Evolutionary conservation across 2,113 vertebrate genomes (phyloP).

Genomic region (Himantopus leucocephalus): DNA sequence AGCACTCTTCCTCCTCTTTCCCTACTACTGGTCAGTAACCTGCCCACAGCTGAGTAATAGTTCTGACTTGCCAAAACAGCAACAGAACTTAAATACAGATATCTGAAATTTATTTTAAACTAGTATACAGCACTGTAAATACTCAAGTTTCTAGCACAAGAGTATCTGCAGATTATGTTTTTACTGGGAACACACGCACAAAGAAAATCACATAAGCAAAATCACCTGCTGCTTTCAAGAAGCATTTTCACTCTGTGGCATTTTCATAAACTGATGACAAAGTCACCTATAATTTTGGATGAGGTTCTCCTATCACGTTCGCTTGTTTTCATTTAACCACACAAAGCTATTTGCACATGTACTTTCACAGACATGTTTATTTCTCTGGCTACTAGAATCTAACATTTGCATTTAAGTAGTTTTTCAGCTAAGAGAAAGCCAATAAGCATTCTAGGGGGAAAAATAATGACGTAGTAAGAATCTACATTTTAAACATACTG

Average conservation of each 20-base stretch:
- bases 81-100: fast-evolving
- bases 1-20: neutral
- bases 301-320: neutral
- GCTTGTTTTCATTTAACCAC: neutral
- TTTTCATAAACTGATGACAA: neutral
- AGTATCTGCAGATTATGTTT: neutral
- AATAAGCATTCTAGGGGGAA: neutral
- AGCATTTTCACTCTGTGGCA: neutral
- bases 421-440: neutral
- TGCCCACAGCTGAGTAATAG: neutral
- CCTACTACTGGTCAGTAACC: neutral
- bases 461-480: neutral
- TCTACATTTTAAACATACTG: neutral
- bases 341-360: neutral
- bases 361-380: neutral
- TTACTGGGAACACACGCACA: neutral
- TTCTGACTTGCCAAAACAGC: neutral
- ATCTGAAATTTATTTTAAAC: fast-evolving
- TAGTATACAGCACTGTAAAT: neutral
- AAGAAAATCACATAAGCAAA: neutral
- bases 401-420: neutral
- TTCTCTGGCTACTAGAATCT: neutral
- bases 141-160: neutral
- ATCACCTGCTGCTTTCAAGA: neutral
- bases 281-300: neutral